phyloP scores from a whole-genome alignment of 2,797 vertebrate species.

The Schizopygopsis pylzovi region DNA sequence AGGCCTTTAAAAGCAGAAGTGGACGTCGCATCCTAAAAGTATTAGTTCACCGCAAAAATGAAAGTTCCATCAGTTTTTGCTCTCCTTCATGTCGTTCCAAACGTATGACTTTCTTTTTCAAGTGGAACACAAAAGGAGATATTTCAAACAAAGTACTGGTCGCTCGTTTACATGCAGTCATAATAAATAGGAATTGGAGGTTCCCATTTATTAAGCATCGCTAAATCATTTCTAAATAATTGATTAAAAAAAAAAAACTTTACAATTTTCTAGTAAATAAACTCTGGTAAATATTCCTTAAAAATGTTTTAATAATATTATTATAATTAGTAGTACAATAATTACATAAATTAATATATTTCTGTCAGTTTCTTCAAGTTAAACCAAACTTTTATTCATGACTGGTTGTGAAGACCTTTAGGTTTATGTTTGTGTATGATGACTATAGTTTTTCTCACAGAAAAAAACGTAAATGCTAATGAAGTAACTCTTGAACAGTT shows the following conservation, averaged over 20 bases:
- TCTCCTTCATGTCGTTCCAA: constrained; percentile 19
- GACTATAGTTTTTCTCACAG: too few relatives aligned
- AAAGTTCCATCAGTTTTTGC: constrained; percentile 15
- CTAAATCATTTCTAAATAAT: not conserved
- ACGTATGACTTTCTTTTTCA: not conserved
- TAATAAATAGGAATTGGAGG: not conserved
- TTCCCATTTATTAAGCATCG: not conserved
- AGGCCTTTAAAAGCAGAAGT: constrained; percentile 43
- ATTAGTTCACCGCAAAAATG: constrained; percentile 7
- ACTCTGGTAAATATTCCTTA: not conserved
- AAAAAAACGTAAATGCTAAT: too few relatives aligned
- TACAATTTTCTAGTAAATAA: too few relatives aligned
- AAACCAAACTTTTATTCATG: not conserved
- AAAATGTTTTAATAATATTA: too few relatives aligned
- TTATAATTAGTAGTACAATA: not conserved
- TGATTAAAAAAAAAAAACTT: too few relatives aligned
- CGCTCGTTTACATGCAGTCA: not conserved
- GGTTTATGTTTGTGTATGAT: too few relatives aligned
- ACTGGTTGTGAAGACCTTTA: not conserved
- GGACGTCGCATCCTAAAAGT: constrained; percentile 33
- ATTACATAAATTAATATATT: not conserved
- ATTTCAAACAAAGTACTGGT: constrained; percentile 1
- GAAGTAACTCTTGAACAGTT: not conserved
- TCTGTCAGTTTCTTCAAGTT: not conserved
- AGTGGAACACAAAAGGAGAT: not conserved